Conservation (phyloP, 2,113 vertebrate genomes). For the Turnix velox region DNA sequence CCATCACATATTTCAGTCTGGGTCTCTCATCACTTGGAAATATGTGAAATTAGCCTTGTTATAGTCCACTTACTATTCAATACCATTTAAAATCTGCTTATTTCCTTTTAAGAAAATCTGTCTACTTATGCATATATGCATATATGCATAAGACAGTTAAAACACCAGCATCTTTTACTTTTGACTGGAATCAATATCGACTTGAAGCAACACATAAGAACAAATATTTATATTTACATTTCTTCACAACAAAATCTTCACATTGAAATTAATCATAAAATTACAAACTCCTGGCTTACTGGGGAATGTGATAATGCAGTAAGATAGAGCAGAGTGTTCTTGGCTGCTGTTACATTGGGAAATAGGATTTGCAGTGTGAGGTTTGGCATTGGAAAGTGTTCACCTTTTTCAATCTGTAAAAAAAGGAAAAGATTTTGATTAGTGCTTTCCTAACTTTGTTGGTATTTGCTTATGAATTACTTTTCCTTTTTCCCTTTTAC, state of each 20-base stretch:
- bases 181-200: background rate
- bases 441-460: background rate
- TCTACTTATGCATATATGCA: background rate
- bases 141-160: background rate
- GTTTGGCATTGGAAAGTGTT: slow-evolving; percentile 73
- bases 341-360: slow-evolving; percentile 73
- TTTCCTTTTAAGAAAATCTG: background rate
- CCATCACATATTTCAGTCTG: background rate
- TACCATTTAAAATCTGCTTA: background rate
- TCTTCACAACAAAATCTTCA: background rate
- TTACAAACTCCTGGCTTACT: slow-evolving; percentile 64
- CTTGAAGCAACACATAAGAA: background rate
- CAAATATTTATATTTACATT: background rate
- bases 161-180: background rate
- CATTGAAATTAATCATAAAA: background rate
- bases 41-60: background rate
- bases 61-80: background rate
- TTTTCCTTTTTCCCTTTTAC: background rate
- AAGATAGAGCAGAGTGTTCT: slow-evolving; percentile 83
- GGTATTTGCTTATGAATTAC: background rate
- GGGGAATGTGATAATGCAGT: slow-evolving; percentile 70
- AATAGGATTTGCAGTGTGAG: slow-evolving; percentile 81
- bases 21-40: background rate
- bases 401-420: slow-evolving; percentile 79
- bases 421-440: background rate